Percentiles rank a stretch among this genome's conserved stretches.
Conservation (phyloP, 2,113 vertebrate genomes). For the Cygnus buccinator region DNA sequence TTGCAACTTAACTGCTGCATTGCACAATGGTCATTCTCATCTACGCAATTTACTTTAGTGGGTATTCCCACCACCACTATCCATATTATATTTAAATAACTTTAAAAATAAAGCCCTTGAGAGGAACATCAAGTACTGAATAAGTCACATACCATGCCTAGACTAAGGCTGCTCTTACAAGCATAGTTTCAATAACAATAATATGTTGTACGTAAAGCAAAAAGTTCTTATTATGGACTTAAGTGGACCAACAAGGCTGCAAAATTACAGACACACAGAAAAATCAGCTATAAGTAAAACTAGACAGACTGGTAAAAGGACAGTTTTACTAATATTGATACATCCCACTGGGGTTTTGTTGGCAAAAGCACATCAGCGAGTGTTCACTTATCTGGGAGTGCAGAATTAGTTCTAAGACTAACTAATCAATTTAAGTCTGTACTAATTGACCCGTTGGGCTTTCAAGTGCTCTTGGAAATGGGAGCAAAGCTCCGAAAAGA, state of each 20-base stretch:
- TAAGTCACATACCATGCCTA: neutral
- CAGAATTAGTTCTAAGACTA: conserved; percentile 18
- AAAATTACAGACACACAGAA: neutral
- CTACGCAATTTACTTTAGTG: neutral
- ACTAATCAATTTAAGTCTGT: conserved; percentile 14
- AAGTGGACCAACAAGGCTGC: neutral
- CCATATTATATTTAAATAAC: neutral
- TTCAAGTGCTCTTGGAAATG: conserved; percentile 20
- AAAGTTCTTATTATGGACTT: neutral
- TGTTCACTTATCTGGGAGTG: neutral
- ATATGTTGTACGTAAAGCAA: neutral
- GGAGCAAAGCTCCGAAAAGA: neutral
- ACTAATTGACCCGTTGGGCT: neutral
- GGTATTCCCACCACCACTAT: neutral
- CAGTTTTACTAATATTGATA: neutral
- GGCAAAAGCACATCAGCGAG: conserved; percentile 3
- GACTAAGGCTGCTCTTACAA: neutral
- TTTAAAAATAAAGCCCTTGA: neutral
- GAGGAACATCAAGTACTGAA: neutral
- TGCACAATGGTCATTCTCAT: neutral
- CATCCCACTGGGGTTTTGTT: neutral
- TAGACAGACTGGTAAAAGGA: neutral
- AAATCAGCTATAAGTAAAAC: conserved; percentile 2
- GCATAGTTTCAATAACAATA: neutral
- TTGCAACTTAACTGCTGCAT: neutral